Evolutionary conservation across 1,140 invertebrate genomes (phyloP).

Genomic region (Bombus breviceps): DNA sequence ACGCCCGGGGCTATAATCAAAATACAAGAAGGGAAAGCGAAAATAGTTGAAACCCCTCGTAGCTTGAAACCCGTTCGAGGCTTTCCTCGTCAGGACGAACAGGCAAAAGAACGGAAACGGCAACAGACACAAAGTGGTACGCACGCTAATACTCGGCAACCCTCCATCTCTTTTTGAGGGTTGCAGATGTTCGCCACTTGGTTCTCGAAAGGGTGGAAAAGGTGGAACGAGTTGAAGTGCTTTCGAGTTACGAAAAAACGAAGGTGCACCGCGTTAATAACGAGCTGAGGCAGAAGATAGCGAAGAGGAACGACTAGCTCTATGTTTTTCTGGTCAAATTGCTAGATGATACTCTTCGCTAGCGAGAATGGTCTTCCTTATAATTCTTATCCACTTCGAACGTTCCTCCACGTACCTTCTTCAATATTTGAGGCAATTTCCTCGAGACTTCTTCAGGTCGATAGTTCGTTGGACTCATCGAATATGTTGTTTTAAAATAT

Average conservation of each 20-base stretch:
- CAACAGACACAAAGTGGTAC: slow-evolving; percentile 50
- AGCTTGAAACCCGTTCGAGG: slow-evolving; percentile 10
- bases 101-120: slow-evolving; percentile 19
- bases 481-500: not conserved
- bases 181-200: slow-evolving; percentile 47
- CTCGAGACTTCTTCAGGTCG: not conserved
- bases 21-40: slow-evolving; percentile 50
- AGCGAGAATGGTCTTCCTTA: not conserved
- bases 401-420: not conserved
- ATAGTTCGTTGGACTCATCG: not conserved
- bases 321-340: slow-evolving; percentile 51
- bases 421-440: slow-evolving; percentile 26
- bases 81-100: not conserved
- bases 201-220: slow-evolving; percentile 52
- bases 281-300: slow-evolving; percentile 30
- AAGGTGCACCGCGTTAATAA: slow-evolving; percentile 63
- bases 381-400: not conserved
- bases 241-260: slow-evolving; percentile 59
- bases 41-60: slow-evolving; percentile 63
- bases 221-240: slow-evolving; percentile 50
- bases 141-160: slow-evolving; percentile 36
- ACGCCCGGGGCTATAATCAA: slow-evolving; percentile 19
- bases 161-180: slow-evolving; percentile 45
- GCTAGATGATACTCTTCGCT: slow-evolving; percentile 30
- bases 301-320: slow-evolving; percentile 7